These are phyloP conservation scores for Troides aeacus DNA, from an alignment of 2,888 invertebrate genomes.

Conservation along the genomic window DNA sequence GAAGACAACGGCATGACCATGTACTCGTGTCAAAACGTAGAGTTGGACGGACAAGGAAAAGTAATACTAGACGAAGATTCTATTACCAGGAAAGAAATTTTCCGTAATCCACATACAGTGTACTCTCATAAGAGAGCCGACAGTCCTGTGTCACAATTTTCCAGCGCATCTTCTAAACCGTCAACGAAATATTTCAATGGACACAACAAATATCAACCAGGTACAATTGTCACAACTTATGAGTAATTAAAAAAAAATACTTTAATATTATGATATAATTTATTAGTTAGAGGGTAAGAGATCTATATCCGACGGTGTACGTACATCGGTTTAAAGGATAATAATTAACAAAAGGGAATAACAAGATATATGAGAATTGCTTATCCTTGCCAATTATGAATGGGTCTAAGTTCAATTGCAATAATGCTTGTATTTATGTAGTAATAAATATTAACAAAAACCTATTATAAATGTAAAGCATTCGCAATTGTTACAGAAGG, in stretches of 20 bases:
- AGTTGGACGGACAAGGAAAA: constrained; percentile 72
- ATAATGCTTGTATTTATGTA: too few relatives aligned
- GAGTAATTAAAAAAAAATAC: neutral
- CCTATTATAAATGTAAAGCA: too few relatives aligned
- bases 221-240: constrained; percentile 23
- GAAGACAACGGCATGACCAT: constrained; percentile 69
- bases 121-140: constrained; percentile 38
- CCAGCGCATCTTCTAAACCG: constrained; percentile 42
- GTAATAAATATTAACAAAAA: too few relatives aligned
- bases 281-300: too few relatives aligned
- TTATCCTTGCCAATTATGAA: too few relatives aligned
- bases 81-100: constrained; percentile 46
- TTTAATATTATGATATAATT: neutral
- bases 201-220: constrained; percentile 30
- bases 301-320: too few relatives aligned
- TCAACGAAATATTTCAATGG: constrained; percentile 30
- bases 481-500: constrained; percentile 45
- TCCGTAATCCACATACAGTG: constrained; percentile 35
- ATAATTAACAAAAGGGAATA: too few relatives aligned
- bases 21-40: constrained; percentile 72
- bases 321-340: too few relatives aligned
- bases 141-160: constrained; percentile 49
- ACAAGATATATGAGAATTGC: too few relatives aligned
- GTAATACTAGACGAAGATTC: constrained; percentile 67
- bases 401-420: too few relatives aligned